Base-by-base conservation (phyloP, 2,113 vertebrate species). In the Pangasianodon hypophthalmus region DNA sequence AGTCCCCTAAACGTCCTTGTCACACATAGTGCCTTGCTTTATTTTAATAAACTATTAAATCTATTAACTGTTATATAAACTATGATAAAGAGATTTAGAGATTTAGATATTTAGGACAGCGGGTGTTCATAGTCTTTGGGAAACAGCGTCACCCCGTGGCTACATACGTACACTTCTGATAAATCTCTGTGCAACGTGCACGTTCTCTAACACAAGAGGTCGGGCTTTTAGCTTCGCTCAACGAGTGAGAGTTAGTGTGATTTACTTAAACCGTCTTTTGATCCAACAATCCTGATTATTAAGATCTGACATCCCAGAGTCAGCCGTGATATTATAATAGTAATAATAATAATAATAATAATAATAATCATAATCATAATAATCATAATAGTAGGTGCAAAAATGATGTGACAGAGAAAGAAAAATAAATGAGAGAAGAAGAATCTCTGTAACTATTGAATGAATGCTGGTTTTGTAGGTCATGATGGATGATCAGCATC, bases 361-460 rank as follows among this genome's bases (percentile, higher is more conserved):
- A 56, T 62, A 56, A 41, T 54, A 87, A 69, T 85, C 67, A 87
- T 88, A 88, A 71, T 87, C 88, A 90, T 84, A 80, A 87, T 86
- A 64, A 84, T 62, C 86, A 89, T 84, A 89, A 87, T 88, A 92
- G 90, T 48, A 90, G 85, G 67, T 90, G 89, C 52, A 88, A 91
- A 88, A 87, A 86, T 54, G 26, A 81, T 48, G 62, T 71, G 86
- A 81, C 37, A 69, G 85, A 85, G 11, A 84, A 62, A 79, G 52
- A 89, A 8, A 87, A 73, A 64, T 37, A 77, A 29, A 87, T 2
- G 41, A 85, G 19, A 84, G 64, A 69, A 89, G 67, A 87, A 37
- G 56, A 88, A 84, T 86, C 44, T 86, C 44, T 69, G 2, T 37
- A 83, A 56, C 14, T 21, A 54, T 69, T 1, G 29, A 41, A 46